Base-by-base conservation (phyloP, 2,888 invertebrate genomes). In the Ichneumoninae sp. region DNA sequence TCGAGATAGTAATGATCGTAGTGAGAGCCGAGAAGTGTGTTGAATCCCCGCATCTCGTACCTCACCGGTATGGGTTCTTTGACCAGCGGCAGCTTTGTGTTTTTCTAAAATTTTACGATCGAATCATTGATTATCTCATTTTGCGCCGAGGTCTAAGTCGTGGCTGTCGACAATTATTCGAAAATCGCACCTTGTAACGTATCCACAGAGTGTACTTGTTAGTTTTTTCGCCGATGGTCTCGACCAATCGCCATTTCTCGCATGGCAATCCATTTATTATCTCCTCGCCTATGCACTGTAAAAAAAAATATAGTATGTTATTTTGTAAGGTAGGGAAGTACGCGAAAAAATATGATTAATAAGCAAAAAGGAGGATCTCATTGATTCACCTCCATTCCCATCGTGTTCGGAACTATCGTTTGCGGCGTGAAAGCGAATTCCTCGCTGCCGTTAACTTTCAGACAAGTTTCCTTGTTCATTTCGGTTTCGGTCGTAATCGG, bases 41-140 rank as follows among this genome's bases (percentile, higher is more conserved):
- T 98, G 94, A 95, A 99, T 0, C 99, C 99, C 91, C 96, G 96
- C 99, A 99, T 99, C 94, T 98, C 98, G 93, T 98, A 99, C 85
- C 95, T 95, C 82, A 92, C 90, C 44, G 93, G 93, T 83, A 93
- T 90, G 30, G 92, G 86, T 82, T 92, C 91, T 86, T 92, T 93
- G 6, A 77, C 44, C 68, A 69, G 73, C 10, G 91, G 89, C 57
- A 84, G 6, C 19, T 74, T 77, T 3, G 89, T 87, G 4, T 93
- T 92, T 89, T 93, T 93, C 93, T 93, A 52, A 26, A 80, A 76
- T 33, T 2, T 22, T 22, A 2, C 2, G 22, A 54, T 22, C 5
- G 19, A 54, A 1, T 22, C 54, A 8, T 73, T 33, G 19, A 26
- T 36, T 52, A 19, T 16, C 33, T 16, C 26, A 66, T 26, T 74